Evolutionary conservation across 2,888 invertebrate genomes (phyloP).

Genomic region (Argyresthia goedartella): DNA sequence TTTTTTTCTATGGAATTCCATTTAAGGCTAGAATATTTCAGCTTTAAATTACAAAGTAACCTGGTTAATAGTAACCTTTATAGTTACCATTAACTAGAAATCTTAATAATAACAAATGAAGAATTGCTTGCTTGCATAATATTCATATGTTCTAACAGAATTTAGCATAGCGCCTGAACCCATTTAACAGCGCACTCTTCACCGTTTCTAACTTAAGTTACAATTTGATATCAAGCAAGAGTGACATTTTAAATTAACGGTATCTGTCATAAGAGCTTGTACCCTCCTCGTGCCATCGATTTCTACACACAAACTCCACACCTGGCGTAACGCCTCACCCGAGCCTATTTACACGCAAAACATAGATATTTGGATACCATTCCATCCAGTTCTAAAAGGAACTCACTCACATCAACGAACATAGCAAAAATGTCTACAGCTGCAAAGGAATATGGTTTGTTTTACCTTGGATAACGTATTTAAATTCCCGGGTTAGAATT

Average conservation of each 20-base stretch:
- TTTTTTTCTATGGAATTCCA: too few relatives aligned
- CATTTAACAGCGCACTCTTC: constrained; percentile 29
- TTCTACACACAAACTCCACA: constrained; percentile 43
- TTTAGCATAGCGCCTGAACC: constrained; percentile 18
- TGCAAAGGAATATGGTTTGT: constrained; percentile 18
- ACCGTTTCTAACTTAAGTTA: constrained; percentile 32
- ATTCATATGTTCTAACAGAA: too few relatives aligned
- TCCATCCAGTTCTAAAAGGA: constrained; percentile 38
- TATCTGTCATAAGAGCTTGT: constrained; percentile 63
- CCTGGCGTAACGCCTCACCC: constrained; percentile 63
- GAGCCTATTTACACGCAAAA: constrained; percentile 63
- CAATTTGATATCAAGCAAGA: constrained; percentile 9
- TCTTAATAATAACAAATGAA: too few relatives aligned
- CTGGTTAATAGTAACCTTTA: too few relatives aligned
- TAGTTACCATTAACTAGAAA: too few relatives aligned
- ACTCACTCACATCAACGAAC: background rate
- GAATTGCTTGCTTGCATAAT: too few relatives aligned
- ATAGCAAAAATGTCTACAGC: constrained; percentile 3
- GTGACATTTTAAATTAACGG: constrained; percentile 45
- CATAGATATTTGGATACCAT: constrained; percentile 59
- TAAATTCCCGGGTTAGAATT: constrained; percentile 39
- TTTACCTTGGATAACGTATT: constrained; percentile 17
- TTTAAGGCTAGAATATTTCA: too few relatives aligned
- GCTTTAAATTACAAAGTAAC: too few relatives aligned
- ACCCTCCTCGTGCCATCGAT: constrained; percentile 51